phyloP scores from a whole-genome alignment of 2,888 invertebrate genomes.

The Clepsis dumicolana region DNA sequence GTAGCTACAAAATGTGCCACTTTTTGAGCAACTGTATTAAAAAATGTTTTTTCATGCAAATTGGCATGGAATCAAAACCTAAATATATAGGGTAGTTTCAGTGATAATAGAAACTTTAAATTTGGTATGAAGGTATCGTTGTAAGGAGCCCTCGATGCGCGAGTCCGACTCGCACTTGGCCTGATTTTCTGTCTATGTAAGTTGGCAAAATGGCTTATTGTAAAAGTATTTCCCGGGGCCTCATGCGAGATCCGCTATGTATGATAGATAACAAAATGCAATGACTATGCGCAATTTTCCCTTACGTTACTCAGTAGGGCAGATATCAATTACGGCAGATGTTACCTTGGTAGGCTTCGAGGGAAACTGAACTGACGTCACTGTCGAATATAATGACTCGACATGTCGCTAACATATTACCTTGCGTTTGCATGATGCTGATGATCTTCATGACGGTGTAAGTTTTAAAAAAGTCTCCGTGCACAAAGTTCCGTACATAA shows the following conservation, averaged over 20 bases:
- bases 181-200: not conserved
- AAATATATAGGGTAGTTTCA: too few relatives aligned
- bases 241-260: conserved; percentile 1
- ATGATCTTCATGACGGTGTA: conserved; percentile 33
- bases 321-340: conserved; percentile 22
- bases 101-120: too few relatives aligned
- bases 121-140: too few relatives aligned
- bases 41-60: too few relatives aligned
- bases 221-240: not conserved
- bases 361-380: conserved; percentile 30
- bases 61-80: too few relatives aligned
- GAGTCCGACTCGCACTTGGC: too few relatives aligned
- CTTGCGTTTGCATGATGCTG: conserved; percentile 16
- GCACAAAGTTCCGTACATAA: not conserved
- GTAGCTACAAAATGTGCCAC: too few relatives aligned
- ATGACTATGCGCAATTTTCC: conserved; percentile 6
- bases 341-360: conserved; percentile 19
- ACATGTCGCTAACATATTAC: conserved; percentile 31
- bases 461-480: conserved; percentile 11
- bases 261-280: conserved; percentile 7
- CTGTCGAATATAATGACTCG: conserved; percentile 42
- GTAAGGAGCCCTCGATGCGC: too few relatives aligned
- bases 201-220: conserved; percentile 3
- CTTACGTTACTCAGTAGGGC: conserved; percentile 8
- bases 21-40: too few relatives aligned